Percentiles rank a stretch among this genome's conserved stretches.
phyloP scores from a whole-genome alignment of 2,888 invertebrate genomes.

The Argyra leucocephala region DNA sequence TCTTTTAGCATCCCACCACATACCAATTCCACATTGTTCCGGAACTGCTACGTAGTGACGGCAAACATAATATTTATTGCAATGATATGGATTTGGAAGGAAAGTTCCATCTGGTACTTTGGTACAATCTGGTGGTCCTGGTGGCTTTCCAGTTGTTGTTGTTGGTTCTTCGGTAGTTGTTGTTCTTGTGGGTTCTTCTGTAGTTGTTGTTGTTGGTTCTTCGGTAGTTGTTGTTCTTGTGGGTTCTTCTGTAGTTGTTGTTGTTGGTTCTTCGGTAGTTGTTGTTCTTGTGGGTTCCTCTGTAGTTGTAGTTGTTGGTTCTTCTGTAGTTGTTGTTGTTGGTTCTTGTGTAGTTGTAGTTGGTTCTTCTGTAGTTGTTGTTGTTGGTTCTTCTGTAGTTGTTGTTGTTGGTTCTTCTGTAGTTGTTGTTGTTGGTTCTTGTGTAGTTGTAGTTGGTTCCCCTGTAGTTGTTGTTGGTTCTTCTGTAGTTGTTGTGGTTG shows the following conservation, averaged over 20 bases:
- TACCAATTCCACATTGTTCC: conserved; percentile 36
- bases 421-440: not conserved
- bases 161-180: conserved; percentile 14
- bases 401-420: not conserved
- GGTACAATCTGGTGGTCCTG: conserved; percentile 23
- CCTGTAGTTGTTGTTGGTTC: conserved; percentile 20
- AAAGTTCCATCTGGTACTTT: conserved; percentile 33
- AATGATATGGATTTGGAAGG: conserved; percentile 32
- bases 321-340: not conserved
- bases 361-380: not conserved
- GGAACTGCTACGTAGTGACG: conserved; percentile 31
- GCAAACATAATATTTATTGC: conserved; percentile 36
- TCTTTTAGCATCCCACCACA: conserved; percentile 36
- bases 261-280: conserved; percentile 7
- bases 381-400: conserved; percentile 2
- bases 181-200: not conserved
- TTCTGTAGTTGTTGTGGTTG: conserved; percentile 23
- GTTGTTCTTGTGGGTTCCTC: not conserved
- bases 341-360: conserved; percentile 9
- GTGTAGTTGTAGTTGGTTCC: not conserved
- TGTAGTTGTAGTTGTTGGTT: not conserved
- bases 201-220: not conserved
- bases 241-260: not conserved
- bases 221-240: not conserved
- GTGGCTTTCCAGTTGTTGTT: not conserved